Conservation (phyloP, 2,888 invertebrate genomes). For the Cotesia congregata region DNA sequence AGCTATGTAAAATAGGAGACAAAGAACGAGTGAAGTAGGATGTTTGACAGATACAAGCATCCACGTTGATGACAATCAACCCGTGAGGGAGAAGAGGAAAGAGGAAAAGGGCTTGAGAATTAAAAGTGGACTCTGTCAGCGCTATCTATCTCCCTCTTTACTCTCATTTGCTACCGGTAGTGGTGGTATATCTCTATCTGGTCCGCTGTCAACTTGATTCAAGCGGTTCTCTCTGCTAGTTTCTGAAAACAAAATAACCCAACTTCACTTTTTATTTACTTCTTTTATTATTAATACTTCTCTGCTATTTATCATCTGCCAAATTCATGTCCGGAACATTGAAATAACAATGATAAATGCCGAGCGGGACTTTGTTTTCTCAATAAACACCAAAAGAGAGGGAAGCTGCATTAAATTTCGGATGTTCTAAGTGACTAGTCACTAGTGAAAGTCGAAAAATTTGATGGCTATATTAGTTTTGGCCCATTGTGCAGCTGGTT, state of each 20-base stretch:
- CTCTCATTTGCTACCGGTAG: background rate
- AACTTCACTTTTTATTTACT: background rate
- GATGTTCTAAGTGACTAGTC: too few species aligned
- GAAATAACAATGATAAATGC: background rate
- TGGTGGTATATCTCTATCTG: background rate
- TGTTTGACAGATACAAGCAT: slow-evolving; percentile 1
- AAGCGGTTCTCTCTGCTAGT: background rate
- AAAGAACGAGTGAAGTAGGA: background rate
- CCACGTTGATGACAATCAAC: slow-evolving; percentile 1
- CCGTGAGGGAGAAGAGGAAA: background rate
- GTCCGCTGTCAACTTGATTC: slow-evolving; percentile 1
- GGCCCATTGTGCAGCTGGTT: too few species aligned
- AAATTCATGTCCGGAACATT: background rate
- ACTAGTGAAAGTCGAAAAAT: too few species aligned
- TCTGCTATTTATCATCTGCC: background rate
- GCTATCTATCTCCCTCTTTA: background rate
- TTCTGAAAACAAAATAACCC: background rate
- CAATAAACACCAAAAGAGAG: too few species aligned
- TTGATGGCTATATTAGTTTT: too few species aligned
- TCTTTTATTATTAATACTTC: background rate
- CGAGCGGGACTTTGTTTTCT: background rate
- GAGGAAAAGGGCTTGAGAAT: background rate
- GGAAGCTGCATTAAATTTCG: too few species aligned
- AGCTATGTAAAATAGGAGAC: background rate
- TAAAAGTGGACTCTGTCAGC: background rate